A percentile compares a stretch with the other conserved stretches of the same genome.
These are phyloP conservation scores for Meloidogyne hapla DNA, from an alignment of 1,140 invertebrate species.

Conservation along the genomic window DNA sequence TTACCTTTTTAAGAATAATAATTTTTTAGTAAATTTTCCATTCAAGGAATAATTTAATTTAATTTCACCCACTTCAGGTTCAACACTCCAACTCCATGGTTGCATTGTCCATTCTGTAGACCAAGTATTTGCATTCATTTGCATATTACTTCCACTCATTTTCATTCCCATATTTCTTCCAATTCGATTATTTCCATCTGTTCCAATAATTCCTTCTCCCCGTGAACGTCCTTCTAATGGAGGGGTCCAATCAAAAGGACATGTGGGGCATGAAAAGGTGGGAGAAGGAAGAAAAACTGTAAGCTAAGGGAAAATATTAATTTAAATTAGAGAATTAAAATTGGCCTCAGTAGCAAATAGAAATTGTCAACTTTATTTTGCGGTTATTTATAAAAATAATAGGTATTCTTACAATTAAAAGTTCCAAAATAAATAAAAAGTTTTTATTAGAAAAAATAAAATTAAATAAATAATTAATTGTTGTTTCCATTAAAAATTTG, in stretches of 20 bases:
- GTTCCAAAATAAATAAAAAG: not conserved
- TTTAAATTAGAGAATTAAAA: no score
- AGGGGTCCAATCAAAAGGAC: not conserved
- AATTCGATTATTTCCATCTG: not conserved
- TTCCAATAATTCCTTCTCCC: conserved; percentile 17
- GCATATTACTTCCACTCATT: not conserved
- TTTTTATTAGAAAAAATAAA: not conserved
- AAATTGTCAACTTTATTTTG: no score
- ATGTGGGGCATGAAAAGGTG: not conserved
- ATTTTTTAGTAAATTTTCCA: not conserved
- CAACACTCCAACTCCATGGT: conserved; percentile 26
- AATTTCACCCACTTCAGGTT: not conserved
- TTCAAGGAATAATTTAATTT: not conserved
- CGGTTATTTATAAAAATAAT: no score
- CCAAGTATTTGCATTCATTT: conserved; percentile 5
- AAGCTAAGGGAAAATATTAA: not conserved
- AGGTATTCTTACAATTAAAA: not conserved
- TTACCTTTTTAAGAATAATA: not conserved
- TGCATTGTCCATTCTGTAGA: conserved; percentile 20
- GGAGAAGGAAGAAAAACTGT: not conserved
- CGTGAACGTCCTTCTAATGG: conserved; percentile 5
- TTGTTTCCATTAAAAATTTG: no score
- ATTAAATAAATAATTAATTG: not conserved
- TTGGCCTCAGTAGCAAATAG: no score
- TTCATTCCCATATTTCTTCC: not conserved